Conservation (phyloP, 2,113 vertebrate genomes). For the Takifugu flavidus region DNA sequence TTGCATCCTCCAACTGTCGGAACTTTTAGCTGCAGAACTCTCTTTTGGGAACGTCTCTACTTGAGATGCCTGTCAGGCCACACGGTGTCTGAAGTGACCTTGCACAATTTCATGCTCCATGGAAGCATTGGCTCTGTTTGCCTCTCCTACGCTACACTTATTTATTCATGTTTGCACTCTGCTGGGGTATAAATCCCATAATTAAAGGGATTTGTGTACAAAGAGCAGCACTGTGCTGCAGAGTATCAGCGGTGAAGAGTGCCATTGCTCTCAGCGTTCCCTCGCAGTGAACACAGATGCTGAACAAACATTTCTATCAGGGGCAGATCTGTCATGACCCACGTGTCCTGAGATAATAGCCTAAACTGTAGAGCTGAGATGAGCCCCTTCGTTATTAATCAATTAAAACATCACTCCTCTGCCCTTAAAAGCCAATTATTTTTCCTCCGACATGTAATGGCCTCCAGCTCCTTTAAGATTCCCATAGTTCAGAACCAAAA, state of each 20-base stretch:
- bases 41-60: conserved; percentile 28
- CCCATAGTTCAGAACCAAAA: conserved; percentile 6
- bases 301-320: conserved; percentile 26
- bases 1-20: background rate
- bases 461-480: conserved; percentile 3
- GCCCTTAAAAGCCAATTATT: conserved; percentile 53
- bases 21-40: conserved; percentile 10
- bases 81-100: conserved; percentile 57
- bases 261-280: conserved; percentile 20
- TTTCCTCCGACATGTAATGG: conserved; percentile 33
- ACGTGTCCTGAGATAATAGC: conserved; percentile 20
- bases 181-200: conserved; percentile 62
- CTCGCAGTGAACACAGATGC: background rate
- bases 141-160: conserved; percentile 42
- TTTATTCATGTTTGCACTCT: conserved; percentile 64
- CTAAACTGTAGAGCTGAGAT: conserved; percentile 28
- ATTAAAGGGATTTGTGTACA: conserved; percentile 73
- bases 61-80: conserved; percentile 41
- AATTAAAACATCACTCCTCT: conserved; percentile 55
- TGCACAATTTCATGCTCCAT: conserved; percentile 44
- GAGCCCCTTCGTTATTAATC: conserved; percentile 56
- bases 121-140: conserved; percentile 44
- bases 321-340: conserved; percentile 8
- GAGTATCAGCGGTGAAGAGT: conserved; percentile 49
- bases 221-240: conserved; percentile 57